These are phyloP conservation scores for Zaprionus ornatus DNA, from an alignment of 1,140 invertebrate species.

Conservation along the genomic window DNA sequence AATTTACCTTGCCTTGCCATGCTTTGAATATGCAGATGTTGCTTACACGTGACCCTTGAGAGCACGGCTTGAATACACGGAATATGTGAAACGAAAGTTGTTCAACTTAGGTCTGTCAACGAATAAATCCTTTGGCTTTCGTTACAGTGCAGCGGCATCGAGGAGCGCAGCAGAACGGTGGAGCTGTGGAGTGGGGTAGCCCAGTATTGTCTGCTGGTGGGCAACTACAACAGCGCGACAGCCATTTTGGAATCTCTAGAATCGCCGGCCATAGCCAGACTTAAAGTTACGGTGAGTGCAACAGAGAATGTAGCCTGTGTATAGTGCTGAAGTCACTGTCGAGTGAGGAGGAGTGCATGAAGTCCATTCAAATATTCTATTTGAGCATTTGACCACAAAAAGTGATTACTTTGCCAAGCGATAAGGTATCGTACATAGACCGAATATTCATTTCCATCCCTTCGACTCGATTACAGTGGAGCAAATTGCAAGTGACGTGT, in stretches of 20 bases:
- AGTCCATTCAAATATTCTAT: neutral
- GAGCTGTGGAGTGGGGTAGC: slow-evolving; percentile 74
- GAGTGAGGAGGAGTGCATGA: neutral
- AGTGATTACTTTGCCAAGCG: neutral
- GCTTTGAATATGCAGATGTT: slow-evolving; percentile 49
- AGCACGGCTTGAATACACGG: neutral
- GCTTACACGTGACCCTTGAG: slow-evolving; percentile 8
- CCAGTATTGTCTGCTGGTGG: slow-evolving; percentile 71
- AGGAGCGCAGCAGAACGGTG: slow-evolving; percentile 64
- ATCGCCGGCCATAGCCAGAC: slow-evolving; percentile 75
- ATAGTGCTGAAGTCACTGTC: neutral
- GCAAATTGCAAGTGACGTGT: slow-evolving; percentile 80
- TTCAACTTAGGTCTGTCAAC: slow-evolving; percentile 9
- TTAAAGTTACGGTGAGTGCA: slow-evolving; percentile 78
- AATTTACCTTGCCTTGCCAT: slow-evolving; percentile 59
- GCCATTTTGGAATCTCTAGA: slow-evolving; percentile 79
- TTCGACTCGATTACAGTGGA: slow-evolving; percentile 75
- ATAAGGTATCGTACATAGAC: neutral
- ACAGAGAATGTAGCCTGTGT: neutral
- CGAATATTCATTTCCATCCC: slow-evolving; percentile 24
- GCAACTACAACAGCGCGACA: slow-evolving; percentile 78
- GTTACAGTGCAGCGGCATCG: slow-evolving; percentile 71
- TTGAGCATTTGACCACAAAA: neutral
- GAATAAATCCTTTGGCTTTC: slow-evolving; percentile 34
- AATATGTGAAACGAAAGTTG: neutral